A percentile compares a stretch with the other conserved stretches of the same genome.
Evolutionary conservation across 2,113 vertebrate genomes (phyloP).

Genomic region (Acinonyx jubatus): DNA sequence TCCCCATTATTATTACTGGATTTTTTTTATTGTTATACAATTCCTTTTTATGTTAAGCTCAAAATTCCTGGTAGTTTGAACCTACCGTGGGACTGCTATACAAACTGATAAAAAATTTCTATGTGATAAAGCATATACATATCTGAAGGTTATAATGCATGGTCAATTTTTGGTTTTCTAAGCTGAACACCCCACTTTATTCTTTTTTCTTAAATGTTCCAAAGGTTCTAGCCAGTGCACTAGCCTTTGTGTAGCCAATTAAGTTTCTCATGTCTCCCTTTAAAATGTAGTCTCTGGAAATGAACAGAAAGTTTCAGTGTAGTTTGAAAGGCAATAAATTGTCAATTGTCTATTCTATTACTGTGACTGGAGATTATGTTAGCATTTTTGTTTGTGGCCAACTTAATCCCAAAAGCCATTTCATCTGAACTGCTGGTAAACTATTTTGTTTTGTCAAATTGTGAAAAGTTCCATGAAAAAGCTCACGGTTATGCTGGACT

Average conservation of each 20-base stretch:
- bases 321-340: neutral
- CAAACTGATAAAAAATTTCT: neutral
- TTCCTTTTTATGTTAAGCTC: neutral
- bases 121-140: neutral
- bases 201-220: neutral
- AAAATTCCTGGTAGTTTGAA: neutral
- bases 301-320: neutral
- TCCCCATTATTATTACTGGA: neutral
- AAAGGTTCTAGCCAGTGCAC: neutral
- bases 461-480: slow-evolving; percentile 3
- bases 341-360: neutral
- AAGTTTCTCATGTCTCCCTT: neutral
- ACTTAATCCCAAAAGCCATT: neutral
- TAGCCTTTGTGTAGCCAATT: neutral
- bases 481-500: neutral
- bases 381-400: neutral
- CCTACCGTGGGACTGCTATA: neutral
- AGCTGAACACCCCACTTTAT: neutral
- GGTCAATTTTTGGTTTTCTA: neutral
- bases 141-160: neutral
- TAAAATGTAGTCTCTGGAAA: neutral
- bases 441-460: neutral
- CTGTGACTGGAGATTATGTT: neutral
- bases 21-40: neutral
- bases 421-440: neutral